Evolutionary conservation across 30 jellyfish, hydroid and myxozoan species (phyloP).

Genomic region (Pseudorhiza aurosa): DNA sequence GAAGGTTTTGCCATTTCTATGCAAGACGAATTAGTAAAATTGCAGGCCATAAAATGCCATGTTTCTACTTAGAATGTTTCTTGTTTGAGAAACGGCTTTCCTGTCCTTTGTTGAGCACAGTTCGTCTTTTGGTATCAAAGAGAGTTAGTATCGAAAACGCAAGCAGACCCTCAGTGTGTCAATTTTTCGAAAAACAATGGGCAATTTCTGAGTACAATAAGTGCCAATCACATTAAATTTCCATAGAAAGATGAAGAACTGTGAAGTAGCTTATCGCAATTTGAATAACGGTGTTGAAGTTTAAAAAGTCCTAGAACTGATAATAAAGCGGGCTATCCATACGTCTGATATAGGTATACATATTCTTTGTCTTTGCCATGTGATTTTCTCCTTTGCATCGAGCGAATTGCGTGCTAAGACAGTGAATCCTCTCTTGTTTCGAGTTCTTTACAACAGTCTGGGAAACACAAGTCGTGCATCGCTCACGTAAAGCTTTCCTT

Average conservation of each 20-base stretch:
- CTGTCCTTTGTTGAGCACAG: conserved; percentile 53
- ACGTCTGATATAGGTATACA: conserved; percentile 25
- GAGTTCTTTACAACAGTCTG: conserved; percentile 25
- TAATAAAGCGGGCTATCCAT: conserved; percentile 12
- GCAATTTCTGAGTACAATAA: background rate
- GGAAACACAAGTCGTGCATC: background rate
- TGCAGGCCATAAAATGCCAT: background rate
- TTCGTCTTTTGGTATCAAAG: conserved; percentile 16
- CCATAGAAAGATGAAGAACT: conserved; percentile 31
- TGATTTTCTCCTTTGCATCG: background rate
- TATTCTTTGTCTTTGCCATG: background rate
- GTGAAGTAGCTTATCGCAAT: conserved; percentile 38
- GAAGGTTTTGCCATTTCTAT: no score
- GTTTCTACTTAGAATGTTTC: background rate
- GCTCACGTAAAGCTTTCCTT: conserved; percentile 11
- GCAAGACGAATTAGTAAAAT: background rate
- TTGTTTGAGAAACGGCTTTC: conserved; percentile 58
- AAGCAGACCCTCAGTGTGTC: conserved; percentile 29
- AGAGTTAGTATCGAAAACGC: conserved; percentile 25
- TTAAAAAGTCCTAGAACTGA: conserved; percentile 21
- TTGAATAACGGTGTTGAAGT: background rate
- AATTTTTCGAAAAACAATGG: conserved; percentile 22
- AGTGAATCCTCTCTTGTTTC: background rate
- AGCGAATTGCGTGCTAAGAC: conserved; percentile 3
- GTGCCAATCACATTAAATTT: conserved; percentile 35